These are phyloP conservation scores for Stichopus horrens DNA, from an alignment of 53 echinoderm and acorn worm species.

Conservation along the genomic window DNA sequence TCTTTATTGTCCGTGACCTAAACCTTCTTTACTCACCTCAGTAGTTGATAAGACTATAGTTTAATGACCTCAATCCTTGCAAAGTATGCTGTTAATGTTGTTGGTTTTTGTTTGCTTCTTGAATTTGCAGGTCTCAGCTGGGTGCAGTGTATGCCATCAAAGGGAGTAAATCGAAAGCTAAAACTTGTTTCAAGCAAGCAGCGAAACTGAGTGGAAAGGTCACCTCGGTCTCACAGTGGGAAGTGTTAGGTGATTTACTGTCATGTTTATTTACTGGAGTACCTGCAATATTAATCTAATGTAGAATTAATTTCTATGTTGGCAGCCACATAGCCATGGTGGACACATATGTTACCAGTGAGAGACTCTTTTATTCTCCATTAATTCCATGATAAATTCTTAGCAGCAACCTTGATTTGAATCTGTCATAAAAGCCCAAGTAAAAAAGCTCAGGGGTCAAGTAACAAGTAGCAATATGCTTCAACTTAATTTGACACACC, in stretches of 20 bases:
- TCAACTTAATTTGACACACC: too few species aligned
- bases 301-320: neutral
- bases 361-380: too few species aligned
- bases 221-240: slow-evolving; percentile 66
- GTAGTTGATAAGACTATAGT: too few species aligned
- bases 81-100: neutral
- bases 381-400: too few species aligned
- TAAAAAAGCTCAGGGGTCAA: too few species aligned
- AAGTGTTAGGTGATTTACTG: slow-evolving; percentile 69
- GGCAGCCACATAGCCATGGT: neutral
- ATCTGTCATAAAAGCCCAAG: too few species aligned
- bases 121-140: slow-evolving; percentile 74
- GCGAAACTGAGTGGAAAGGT: slow-evolving; percentile 80
- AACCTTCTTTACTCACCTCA: neutral
- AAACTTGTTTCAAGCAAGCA: slow-evolving; percentile 90
- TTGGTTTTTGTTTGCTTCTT: neutral
- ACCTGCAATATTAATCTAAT: neutral
- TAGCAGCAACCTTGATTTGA: too few species aligned
- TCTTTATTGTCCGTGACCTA: neutral
- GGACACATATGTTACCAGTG: too few species aligned
- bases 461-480: too few species aligned
- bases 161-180: slow-evolving; percentile 70
- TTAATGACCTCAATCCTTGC: too few species aligned
- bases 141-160: slow-evolving; percentile 60
- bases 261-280: neutral